Evolutionary conservation across 1,140 invertebrate genomes (phyloP), one percentile per base, ranked within the genome.

Genomic region (Tenebrio molitor): DNA sequence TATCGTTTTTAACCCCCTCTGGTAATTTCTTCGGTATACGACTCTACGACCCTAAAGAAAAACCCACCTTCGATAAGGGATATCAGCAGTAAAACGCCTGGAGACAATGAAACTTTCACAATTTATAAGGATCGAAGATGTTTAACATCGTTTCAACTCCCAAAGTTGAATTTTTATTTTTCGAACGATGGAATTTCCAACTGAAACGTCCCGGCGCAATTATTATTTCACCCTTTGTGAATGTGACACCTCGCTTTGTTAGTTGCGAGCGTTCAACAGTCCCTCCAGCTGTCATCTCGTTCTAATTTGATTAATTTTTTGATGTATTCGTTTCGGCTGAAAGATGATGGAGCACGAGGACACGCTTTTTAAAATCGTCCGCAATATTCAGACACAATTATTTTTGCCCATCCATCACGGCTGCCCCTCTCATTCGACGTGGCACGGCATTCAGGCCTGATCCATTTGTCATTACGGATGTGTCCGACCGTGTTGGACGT

Each of bases 271-370:
- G 17, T 46, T 46, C 42, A 46, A 46, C 36, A 12, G n/a, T n/a
- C 2, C 12, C 36, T 39, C 12, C 36, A 39, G 36, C 36, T 39
- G 36, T 39, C 36, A 39, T 12, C 36, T 39, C 36, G 36, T 46
- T 58, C 21, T 58, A 58, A 58, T 58, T 58, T 58, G 50, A 58
- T 58, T 29, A 58, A 58, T 58, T 58, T 58, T 58, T 58, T 29
- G 50, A 58, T 58, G 23, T 58, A 58, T 53, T 53, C 46, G 21
- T 23, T 21, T 53, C 19, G 10, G 10, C 19, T 53, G 36, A 39
- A 39, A 39, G 36, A 39, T 8, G 36, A 39, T 39, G 12, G 12
- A 39, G 36, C n/a, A 53, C 17, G 16, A 1, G 21, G 50, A 58
- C 50, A 58, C 7, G 50, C 17, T 58, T 58, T 33, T 39, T 39